Conservation (phyloP, 2,888 invertebrate species). For the Eucera pruinosa region DNA sequence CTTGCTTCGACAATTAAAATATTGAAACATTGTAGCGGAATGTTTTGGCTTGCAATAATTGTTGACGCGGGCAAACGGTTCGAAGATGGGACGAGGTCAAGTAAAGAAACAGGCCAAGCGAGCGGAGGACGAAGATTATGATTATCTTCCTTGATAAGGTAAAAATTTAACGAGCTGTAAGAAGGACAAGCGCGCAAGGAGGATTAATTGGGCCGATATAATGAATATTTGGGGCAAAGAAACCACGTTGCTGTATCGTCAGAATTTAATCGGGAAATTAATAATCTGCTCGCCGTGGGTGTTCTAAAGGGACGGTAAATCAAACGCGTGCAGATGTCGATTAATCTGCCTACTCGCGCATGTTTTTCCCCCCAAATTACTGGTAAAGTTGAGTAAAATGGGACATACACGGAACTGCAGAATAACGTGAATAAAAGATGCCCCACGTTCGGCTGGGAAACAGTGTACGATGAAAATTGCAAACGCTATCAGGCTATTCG, state of each 20-base stretch:
- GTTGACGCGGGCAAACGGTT: no score
- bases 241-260: slow-evolving; percentile 6
- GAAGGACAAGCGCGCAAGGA: slow-evolving; percentile 28
- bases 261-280: slow-evolving; percentile 46
- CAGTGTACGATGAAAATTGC: background rate
- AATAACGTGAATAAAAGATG: background rate
- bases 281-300: slow-evolving; percentile 40
- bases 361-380: background rate
- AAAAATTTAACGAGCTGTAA: slow-evolving; percentile 52
- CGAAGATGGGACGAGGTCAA: no score
- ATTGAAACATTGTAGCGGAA: no score
- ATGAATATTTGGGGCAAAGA: slow-evolving; percentile 58
- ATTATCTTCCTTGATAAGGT: slow-evolving; percentile 30
- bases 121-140: slow-evolving; percentile 19
- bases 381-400: slow-evolving; percentile 15
- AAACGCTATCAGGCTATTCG: background rate
- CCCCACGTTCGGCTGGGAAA: background rate
- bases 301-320: slow-evolving; percentile 15
- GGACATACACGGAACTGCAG: background rate
- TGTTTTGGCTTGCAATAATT: no score
- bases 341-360: slow-evolving; percentile 2
- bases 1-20: no score
- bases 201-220: slow-evolving; percentile 54
- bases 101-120: no score
- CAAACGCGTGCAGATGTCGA: slow-evolving; percentile 13